A percentile compares a stretch with the other conserved stretches of the same genome.
Conservation (phyloP, 2,888 invertebrate genomes). For the Anodontia alba region DNA sequence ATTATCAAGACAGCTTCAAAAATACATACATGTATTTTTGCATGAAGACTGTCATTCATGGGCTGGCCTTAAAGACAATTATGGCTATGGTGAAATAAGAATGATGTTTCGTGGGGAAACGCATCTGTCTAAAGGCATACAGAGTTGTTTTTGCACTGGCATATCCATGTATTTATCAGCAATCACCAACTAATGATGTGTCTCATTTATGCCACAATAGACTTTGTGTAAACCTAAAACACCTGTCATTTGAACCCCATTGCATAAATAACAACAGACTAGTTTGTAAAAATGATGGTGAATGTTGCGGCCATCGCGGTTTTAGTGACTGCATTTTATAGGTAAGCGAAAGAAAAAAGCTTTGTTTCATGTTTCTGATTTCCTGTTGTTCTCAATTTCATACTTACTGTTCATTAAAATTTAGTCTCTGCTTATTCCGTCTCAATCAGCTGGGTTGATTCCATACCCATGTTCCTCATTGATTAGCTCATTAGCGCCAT, state of each 20-base stretch:
- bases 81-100: neutral
- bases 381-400: neutral
- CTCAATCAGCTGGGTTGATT: neutral
- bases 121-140: neutral
- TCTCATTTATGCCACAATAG: slow-evolving; percentile 5
- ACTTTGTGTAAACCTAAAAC: neutral
- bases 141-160: neutral
- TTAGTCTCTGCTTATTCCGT: neutral
- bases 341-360: neutral
- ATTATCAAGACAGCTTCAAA: neutral
- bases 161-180: neutral
- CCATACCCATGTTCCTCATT: neutral
- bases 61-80: neutral
- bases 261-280: neutral
- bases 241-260: slow-evolving; percentile 2
- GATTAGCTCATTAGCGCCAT: neutral
- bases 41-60: neutral
- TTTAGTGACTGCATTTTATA: neutral
- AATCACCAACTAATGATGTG: neutral
- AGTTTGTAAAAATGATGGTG: neutral
- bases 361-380: neutral
- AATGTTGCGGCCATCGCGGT: slow-evolving; percentile 4
- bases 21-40: neutral
- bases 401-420: neutral
- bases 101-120: neutral